Percentiles rank a stretch among this genome's conserved stretches.
phyloP scores from a whole-genome alignment of 2,888 invertebrate genomes.

The Idaea dimidiata region DNA sequence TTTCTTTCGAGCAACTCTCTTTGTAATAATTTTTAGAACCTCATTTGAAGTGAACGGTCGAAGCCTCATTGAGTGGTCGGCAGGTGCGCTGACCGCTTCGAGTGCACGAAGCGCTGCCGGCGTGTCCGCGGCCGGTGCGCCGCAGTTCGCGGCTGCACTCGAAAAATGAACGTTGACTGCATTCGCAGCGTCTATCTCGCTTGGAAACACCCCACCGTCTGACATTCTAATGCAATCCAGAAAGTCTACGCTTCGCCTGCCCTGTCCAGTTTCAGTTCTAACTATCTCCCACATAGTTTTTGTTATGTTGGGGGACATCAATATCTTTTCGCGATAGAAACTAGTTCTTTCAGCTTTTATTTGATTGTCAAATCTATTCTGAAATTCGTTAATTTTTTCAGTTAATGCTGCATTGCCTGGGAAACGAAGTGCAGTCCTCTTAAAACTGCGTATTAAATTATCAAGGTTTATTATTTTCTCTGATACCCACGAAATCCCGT shows the following conservation, averaged over 20 bases:
- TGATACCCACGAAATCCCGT: no score
- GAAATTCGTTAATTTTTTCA: no score
- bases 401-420: no score
- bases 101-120: neutral
- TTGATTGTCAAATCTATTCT: no score
- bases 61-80: neutral
- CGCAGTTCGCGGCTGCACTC: neutral
- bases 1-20: no score
- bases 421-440: no score
- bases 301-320: neutral
- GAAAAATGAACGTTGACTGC: neutral
- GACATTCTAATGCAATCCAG: neutral
- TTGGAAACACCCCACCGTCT: constrained; percentile 3
- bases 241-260: neutral
- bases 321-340: neutral
- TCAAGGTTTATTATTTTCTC: no score
- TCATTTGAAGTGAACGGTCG: no score
- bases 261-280: constrained; percentile 3
- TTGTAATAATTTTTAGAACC: no score
- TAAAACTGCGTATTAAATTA: no score
- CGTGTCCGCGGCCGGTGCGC: constrained; percentile 3
- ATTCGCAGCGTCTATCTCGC: neutral
- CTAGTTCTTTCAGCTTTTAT: no score
- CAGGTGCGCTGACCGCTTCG: no score
- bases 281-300: constrained; percentile 2